phyloP scores from a whole-genome alignment of 2,113 vertebrate genomes.

The Pterophyllum scalare region DNA sequence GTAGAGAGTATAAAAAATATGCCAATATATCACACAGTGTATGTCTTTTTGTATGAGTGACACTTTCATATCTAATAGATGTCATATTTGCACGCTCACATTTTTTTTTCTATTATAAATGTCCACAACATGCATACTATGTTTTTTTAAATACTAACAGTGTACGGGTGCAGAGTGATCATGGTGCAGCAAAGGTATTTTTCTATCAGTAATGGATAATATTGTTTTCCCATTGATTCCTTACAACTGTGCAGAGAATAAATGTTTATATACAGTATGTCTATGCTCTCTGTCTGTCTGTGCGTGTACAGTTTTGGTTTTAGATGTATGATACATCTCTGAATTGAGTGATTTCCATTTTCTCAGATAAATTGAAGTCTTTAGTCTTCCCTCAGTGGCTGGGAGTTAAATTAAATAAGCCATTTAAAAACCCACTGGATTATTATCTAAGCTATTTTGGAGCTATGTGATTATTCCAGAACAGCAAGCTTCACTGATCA shows the following conservation, averaged over 20 bases:
- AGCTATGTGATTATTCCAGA: not conserved
- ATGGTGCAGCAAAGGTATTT: slow-evolving; percentile 75
- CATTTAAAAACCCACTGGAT: slow-evolving; percentile 4
- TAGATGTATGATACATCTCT: not conserved
- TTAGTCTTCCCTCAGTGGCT: not conserved
- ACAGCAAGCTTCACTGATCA: not conserved
- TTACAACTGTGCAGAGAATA: slow-evolving; percentile 67
- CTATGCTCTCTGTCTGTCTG: not conserved
- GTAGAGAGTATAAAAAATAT: slow-evolving; percentile 60
- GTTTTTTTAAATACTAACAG: slow-evolving; percentile 48
- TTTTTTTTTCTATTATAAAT: slow-evolving; percentile 31
- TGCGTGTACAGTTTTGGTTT: not conserved
- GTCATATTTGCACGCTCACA: slow-evolving; percentile 45
- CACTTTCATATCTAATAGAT: slow-evolving; percentile 49
- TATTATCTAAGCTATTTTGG: not conserved
- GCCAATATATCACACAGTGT: slow-evolving; percentile 56
- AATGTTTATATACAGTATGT: slow-evolving; percentile 66
- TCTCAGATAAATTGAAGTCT: slow-evolving; percentile 11
- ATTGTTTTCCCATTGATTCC: slow-evolving; percentile 53
- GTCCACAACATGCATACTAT: slow-evolving; percentile 6
- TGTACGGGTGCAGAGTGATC: slow-evolving; percentile 54
- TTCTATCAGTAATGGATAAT: slow-evolving; percentile 63
- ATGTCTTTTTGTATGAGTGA: slow-evolving; percentile 48
- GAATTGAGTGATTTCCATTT: not conserved
- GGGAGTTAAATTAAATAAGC: not conserved